Percentiles rank a stretch among this genome's conserved stretches.
Conservation (phyloP, 2,888 invertebrate species). For the Dryobotodes eremita region DNA sequence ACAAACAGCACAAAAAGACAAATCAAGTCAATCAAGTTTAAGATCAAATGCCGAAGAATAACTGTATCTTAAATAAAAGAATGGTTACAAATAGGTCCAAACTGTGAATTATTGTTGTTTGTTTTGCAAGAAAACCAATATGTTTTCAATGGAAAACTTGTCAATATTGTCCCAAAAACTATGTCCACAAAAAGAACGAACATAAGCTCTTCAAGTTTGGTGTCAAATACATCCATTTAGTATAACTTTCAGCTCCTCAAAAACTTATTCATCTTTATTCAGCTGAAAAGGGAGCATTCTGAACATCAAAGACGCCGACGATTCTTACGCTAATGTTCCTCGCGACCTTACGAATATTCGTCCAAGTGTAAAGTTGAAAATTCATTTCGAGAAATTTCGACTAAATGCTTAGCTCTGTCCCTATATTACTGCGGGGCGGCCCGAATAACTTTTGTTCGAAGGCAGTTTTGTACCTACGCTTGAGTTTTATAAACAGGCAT, state of each 20-base stretch:
- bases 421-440: conserved; percentile 38
- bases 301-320: conserved; percentile 65
- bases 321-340: conserved; percentile 64
- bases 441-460: conserved; percentile 56
- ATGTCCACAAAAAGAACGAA: neutral
- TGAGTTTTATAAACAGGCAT: conserved; percentile 53
- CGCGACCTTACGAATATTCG: conserved; percentile 67
- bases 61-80: too few relatives aligned
- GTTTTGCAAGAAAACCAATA: neutral
- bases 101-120: neutral
- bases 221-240: conserved; percentile 29
- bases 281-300: conserved; percentile 39
- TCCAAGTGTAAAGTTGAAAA: conserved; percentile 69
- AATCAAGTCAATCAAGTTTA: too few relatives aligned
- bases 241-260: conserved; percentile 28
- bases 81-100: too few relatives aligned
- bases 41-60: too few relatives aligned
- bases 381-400: conserved; percentile 66
- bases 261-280: conserved; percentile 51
- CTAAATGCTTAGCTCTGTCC: conserved; percentile 69
- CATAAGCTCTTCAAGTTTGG: conserved; percentile 1
- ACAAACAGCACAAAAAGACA: too few relatives aligned
- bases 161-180: neutral
- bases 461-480: conserved; percentile 44
- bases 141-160: conserved; percentile 1